Conservation (phyloP, 2,888 invertebrate species). For the Sinohyriopsis cumingii region DNA sequence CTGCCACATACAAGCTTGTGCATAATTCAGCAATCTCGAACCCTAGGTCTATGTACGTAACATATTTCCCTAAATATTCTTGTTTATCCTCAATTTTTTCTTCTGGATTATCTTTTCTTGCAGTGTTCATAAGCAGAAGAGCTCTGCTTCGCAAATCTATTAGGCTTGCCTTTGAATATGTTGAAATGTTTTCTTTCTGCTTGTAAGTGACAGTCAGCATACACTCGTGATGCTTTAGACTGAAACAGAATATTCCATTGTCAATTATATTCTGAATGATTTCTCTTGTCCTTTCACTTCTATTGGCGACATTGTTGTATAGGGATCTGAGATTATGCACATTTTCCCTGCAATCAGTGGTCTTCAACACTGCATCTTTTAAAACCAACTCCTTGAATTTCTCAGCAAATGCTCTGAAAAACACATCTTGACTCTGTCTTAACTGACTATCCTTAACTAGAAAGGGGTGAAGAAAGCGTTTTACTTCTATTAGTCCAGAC, state of each 20-base stretch:
- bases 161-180: slow-evolving; percentile 14
- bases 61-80: slow-evolving; percentile 13
- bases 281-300: slow-evolving; percentile 46
- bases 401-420: slow-evolving; percentile 10
- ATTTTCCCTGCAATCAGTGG: slow-evolving; percentile 35
- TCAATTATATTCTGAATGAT: slow-evolving; percentile 31
- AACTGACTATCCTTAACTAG: slow-evolving; percentile 2
- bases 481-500: slow-evolving; percentile 41
- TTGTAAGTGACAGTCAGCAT: slow-evolving; percentile 21
- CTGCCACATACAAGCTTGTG: slow-evolving; percentile 10
- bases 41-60: slow-evolving; percentile 12
- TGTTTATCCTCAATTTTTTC: no score
- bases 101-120: slow-evolving; percentile 6
- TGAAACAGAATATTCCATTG: slow-evolving; percentile 33
- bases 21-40: slow-evolving; percentile 17
- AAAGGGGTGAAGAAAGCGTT: slow-evolving; percentile 36
- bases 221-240: slow-evolving; percentile 13
- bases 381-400: slow-evolving; percentile 10
- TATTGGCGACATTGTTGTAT: slow-evolving; percentile 47
- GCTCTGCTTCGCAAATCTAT: slow-evolving; percentile 43
- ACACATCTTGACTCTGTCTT: background rate
- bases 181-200: slow-evolving; percentile 19
- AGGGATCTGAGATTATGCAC: slow-evolving; percentile 39
- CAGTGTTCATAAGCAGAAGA: slow-evolving; percentile 34
- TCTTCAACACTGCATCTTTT: slow-evolving; percentile 22